Conservation (phyloP, 2,888 invertebrate genomes). For the Callyntrura guangdongensis region DNA sequence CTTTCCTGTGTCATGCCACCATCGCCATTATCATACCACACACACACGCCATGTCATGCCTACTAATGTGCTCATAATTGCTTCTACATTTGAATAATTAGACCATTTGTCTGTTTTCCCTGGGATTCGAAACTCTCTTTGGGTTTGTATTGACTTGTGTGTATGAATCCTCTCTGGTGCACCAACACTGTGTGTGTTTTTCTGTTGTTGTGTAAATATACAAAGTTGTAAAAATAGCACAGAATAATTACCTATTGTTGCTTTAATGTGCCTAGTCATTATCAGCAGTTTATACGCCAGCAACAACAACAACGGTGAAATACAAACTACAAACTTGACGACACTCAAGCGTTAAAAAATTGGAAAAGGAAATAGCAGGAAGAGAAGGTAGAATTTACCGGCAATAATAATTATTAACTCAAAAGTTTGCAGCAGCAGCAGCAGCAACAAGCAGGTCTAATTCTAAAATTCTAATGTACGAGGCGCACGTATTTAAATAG, state of each 20-base stretch:
- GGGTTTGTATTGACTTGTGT: too few relatives aligned
- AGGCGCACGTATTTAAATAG: too few relatives aligned
- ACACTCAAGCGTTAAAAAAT: not conserved
- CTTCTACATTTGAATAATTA: slow-evolving; percentile 73
- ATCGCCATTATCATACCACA: slow-evolving; percentile 46
- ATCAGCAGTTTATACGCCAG: not conserved
- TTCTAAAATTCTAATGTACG: not conserved
- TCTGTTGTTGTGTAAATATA: not conserved
- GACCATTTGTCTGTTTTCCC: slow-evolving; percentile 68
- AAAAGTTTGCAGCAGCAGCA: slow-evolving; percentile 6
- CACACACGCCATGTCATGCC: slow-evolving; percentile 51
- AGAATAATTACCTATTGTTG: slow-evolving; percentile 29
- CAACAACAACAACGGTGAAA: not conserved
- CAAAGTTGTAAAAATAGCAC: not conserved
- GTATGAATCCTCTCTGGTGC: too few relatives aligned
- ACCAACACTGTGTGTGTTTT: slow-evolving; percentile 1
- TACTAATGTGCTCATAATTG: slow-evolving; percentile 73
- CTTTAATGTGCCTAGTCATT: slow-evolving; percentile 7
- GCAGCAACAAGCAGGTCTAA: not conserved
- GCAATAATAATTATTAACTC: slow-evolving; percentile 10
- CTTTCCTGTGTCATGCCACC: slow-evolving; percentile 20
- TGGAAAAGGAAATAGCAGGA: not conserved
- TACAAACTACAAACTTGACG: not conserved
- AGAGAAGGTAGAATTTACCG: slow-evolving; percentile 12
- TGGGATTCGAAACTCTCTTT: not conserved